A percentile compares a stretch with the other conserved stretches of the same genome.
Evolutionary conservation across 2,888 invertebrate genomes (phyloP).

Genomic region (Erynnis tages): DNA sequence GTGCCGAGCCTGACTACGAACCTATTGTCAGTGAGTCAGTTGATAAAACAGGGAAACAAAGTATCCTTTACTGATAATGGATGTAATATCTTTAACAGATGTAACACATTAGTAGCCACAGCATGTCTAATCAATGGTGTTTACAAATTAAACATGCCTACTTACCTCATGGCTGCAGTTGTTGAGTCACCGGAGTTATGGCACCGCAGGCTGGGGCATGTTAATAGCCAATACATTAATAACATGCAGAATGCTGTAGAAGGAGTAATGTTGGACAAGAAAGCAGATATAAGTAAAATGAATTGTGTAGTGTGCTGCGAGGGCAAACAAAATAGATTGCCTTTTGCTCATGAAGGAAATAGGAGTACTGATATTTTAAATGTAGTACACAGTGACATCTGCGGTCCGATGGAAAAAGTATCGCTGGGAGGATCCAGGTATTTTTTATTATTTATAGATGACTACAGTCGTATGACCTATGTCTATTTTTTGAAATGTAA

Average conservation of each 20-base stretch:
- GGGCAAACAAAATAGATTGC: constrained; percentile 37
- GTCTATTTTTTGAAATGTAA: constrained; percentile 43
- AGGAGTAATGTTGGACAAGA: too few species aligned
- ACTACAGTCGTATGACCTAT: constrained; percentile 37
- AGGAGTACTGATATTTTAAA: constrained; percentile 34
- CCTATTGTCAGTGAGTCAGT: constrained; percentile 24
- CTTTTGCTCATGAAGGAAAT: constrained; percentile 32
- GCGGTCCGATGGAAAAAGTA: constrained; percentile 39
- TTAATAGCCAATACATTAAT: constrained; percentile 17
- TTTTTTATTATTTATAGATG: constrained; percentile 42
- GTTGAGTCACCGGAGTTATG: background rate
- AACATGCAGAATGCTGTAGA: constrained; percentile 21
- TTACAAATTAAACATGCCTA: constrained; percentile 19
- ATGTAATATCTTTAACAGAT: constrained; percentile 13
- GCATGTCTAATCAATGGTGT: constrained; percentile 10
- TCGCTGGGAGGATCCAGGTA: too few species aligned
- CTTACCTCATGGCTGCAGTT: too few species aligned
- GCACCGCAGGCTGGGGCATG: constrained; percentile 16
- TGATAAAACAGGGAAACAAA: constrained; percentile 25
- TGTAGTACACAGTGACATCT: constrained; percentile 39
- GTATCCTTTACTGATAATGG: constrained; percentile 13
- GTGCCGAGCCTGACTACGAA: constrained; percentile 24
- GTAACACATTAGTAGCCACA: background rate
- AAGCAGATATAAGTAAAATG: background rate
- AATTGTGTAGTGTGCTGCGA: constrained; percentile 33